Conservation (phyloP, 2,113 vertebrate genomes). For the Solenodon paradoxus region DNA sequence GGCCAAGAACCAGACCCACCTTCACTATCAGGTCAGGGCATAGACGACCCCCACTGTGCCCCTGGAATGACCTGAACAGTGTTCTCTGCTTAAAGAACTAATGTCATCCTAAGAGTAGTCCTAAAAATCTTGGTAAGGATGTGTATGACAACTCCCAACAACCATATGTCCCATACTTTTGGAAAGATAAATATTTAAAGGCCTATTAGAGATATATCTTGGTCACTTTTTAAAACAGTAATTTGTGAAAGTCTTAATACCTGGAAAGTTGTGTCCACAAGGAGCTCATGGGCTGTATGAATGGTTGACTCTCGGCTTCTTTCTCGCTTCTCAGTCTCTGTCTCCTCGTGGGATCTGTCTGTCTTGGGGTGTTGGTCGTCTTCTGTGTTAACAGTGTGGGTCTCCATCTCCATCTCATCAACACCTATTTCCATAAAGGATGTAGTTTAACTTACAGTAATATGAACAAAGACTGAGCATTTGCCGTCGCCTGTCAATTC, state of each 20-base stretch:
- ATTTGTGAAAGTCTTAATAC: slow-evolving; percentile 57
- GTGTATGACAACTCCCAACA: background rate
- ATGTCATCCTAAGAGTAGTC: background rate
- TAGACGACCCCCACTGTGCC: background rate
- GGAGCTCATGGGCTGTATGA: slow-evolving; percentile 89
- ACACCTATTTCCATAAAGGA: slow-evolving; percentile 77
- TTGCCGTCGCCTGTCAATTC: background rate
- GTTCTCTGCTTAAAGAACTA: background rate
- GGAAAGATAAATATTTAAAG: slow-evolving; percentile 2
- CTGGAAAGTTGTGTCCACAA: slow-evolving; percentile 81
- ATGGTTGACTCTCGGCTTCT: slow-evolving; percentile 89
- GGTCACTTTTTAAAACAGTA: background rate
- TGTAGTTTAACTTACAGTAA: background rate
- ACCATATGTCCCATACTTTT: background rate
- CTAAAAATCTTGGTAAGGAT: background rate
- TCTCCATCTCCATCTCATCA: slow-evolving; percentile 84
- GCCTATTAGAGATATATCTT: background rate
- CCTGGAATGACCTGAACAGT: background rate
- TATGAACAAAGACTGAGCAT: background rate
- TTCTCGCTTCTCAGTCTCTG: slow-evolving; percentile 81
- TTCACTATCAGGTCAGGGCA: background rate
- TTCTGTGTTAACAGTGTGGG: slow-evolving; percentile 73
- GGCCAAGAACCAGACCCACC: background rate
- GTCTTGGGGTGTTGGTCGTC: slow-evolving; percentile 71
- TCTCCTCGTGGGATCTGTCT: slow-evolving; percentile 64